Base-by-base conservation (phyloP, 37 sponge, comb jelly and placozoan species). In the Theonella swinhoei region DNA sequence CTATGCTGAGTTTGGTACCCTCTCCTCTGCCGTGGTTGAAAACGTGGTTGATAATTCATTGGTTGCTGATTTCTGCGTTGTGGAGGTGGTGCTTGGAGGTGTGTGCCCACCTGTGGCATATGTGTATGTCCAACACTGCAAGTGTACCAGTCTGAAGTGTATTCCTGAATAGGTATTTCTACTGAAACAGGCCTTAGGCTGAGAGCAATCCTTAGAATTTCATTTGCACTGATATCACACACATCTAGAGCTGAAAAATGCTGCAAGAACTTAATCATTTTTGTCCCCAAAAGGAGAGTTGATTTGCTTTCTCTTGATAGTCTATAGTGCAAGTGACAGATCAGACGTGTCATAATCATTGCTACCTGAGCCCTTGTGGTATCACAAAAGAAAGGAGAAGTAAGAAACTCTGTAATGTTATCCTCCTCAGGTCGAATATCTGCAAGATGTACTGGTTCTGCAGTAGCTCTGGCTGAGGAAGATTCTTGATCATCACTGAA, bases 301-400 rank as follows among this genome's bases (percentile, higher is more conserved):
- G 36, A 1, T 69, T 67, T 43, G 8, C 39, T 69, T 24, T 70
- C 32, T 29, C 24, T 28, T 0, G 69, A 33, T 4, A 85, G 30
- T 26, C 67, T 67, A 40, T 85, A 85, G 30, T 85, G 78, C 5
- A 85, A 20, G 54, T 85, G 85, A 2, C 62, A 70, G 19, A 76
- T 37, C 3, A 85, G 62, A 0, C 85, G 64, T 25, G 68, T 43
- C 0, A 25, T 8, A 23, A 68, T 2, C 70, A 80, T 28, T 28
- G 47, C 64, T 31, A n/a, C n/a, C n/a, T n/a, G n/a, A n/a, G n/a
- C n/a, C n/a, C 70, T 66, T 17, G 40, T 28, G 20, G 20, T 22
- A 3, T 19, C 32, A 8, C 14, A 28, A 1, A 71, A 4, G 33
- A n/a, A 17, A 11, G 4, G 0, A 37, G 82, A 72, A 1, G 28